Evolutionary conservation across 1,140 invertebrate species (phyloP), one percentile per base, ranked within the genome.

Genomic region (Contarinia nasturtii): DNA sequence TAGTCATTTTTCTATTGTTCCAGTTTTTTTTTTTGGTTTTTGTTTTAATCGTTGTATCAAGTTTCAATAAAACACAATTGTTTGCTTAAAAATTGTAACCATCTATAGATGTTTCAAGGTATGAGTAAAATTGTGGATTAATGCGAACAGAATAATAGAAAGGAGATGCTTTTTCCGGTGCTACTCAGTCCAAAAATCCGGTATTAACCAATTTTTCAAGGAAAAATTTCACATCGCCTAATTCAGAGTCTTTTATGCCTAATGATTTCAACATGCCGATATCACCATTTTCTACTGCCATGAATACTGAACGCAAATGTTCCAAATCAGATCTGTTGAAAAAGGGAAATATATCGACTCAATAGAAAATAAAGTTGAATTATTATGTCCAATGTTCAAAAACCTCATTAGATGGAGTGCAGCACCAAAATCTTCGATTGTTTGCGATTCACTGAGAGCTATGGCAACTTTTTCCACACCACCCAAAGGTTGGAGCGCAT

Each of bases 151-250:
- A 68, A 57, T 70, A 69, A 63, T 72, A 73, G 64, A 70, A 72
- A 59, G 70, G 69, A 69, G 72, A 74, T 72, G 71, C 70, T 59
- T 71, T 72, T 69, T 75, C 72, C 67, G 71, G 71, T 59, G 72
- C 72, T 71, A 72, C 74, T 87, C 81, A 93, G 71, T 93, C 89
- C 57, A 95, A 79, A 70, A 96, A 95, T 51, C 91, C 91, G 49
- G 91, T 96, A 66, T 92, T 91, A 40, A 93, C 86, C 51, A 96
- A 75, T 68, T 94, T 93, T 68, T 95, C 90, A 49, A 94, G 73
- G 72, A 96, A 95, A 71, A 95, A 95, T 61, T 93, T 92, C 20
- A 95, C 89, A 60, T 95, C 91, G n/a, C 89, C 88, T 22, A 94
- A 71, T 62, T 96, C 91, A 0, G 88, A 90, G 64, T 93, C 89